Conservation (phyloP, 1,140 invertebrate genomes). For the Papilio machaon region DNA sequence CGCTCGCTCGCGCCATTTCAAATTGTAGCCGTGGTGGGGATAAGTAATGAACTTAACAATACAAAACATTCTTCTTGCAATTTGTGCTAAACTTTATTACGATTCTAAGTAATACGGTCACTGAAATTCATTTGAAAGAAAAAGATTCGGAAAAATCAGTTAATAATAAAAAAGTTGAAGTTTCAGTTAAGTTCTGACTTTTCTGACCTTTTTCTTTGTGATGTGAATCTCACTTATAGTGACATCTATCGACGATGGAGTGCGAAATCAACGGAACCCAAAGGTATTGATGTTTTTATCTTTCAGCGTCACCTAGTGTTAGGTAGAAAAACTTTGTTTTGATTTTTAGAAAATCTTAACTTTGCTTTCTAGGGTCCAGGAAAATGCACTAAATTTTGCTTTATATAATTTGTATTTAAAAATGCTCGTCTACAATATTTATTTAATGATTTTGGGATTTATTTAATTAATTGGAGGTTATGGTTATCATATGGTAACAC, state of each 20-base stretch:
- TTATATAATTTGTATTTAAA: background rate
- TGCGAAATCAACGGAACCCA: too few species aligned
- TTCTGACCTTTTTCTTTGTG: background rate
- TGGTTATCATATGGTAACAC: background rate
- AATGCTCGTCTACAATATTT: background rate
- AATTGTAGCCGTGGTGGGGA: constrained; percentile 62
- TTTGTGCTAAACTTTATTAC: background rate
- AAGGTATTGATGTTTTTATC: too few species aligned
- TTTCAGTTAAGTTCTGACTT: background rate
- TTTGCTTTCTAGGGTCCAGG: background rate
- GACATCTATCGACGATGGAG: background rate
- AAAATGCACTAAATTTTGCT: background rate
- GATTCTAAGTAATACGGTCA: background rate
- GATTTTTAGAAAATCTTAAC: background rate
- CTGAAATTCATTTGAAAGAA: background rate
- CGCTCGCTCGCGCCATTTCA: constrained; percentile 68
- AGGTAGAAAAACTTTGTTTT: background rate
- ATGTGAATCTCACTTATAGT: background rate
- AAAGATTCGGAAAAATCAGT: background rate
- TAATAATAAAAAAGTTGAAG: background rate
- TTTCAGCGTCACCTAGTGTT: background rate
- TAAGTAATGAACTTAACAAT: constrained; percentile 57
- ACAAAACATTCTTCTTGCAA: constrained; percentile 25
- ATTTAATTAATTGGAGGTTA: too few species aligned
- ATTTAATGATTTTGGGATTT: background rate